phyloP scores from a whole-genome alignment of 2,888 invertebrate genomes.

The Protodeltote pygarga region DNA sequence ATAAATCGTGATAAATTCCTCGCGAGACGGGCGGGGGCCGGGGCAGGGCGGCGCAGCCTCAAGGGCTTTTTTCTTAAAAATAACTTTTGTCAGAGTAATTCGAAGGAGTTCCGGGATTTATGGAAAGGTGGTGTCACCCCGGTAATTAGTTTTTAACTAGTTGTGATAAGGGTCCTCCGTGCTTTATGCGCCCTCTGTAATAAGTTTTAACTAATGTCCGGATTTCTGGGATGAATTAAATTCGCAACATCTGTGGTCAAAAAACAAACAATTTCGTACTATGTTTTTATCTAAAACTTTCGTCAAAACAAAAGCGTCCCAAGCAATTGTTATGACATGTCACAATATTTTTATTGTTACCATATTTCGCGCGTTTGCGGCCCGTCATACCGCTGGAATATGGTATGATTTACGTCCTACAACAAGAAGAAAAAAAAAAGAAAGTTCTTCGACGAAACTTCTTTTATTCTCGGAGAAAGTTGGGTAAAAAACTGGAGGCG shows the following conservation, averaged over 20 bases:
- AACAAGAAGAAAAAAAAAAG: slow-evolving; percentile 72
- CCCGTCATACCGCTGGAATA: slow-evolving; percentile 72
- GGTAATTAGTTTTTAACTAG: slow-evolving; percentile 87
- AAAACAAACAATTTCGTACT: slow-evolving; percentile 43
- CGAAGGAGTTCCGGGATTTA: slow-evolving; percentile 82
- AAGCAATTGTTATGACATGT: slow-evolving; percentile 71
- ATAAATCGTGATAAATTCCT: slow-evolving; percentile 89
- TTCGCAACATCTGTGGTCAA: slow-evolving; percentile 52
- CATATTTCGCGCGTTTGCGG: slow-evolving; percentile 74
- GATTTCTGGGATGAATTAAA: slow-evolving; percentile 57
- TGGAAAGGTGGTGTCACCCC: slow-evolving; percentile 86
- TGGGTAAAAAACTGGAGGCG: slow-evolving; percentile 85
- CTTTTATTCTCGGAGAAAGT: slow-evolving; percentile 85
- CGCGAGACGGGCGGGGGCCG: slow-evolving; percentile 59
- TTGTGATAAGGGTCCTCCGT: slow-evolving; percentile 84
- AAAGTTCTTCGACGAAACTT: slow-evolving; percentile 84
- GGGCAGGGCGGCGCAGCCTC: slow-evolving; percentile 71
- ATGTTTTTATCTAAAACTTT: slow-evolving; percentile 53
- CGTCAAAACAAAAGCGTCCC: slow-evolving; percentile 64
- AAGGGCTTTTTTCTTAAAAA: slow-evolving; percentile 87
- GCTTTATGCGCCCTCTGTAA: slow-evolving; percentile 77
- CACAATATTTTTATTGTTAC: slow-evolving; percentile 82
- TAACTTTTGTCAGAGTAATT: slow-evolving; percentile 87
- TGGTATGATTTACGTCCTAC: slow-evolving; percentile 75
- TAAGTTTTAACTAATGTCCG: slow-evolving; percentile 74